A percentile compares a stretch with the other conserved stretches of the same genome.
These are phyloP conservation scores for Eulemur macaco DNA, from an alignment of 2,113 vertebrate species.

Conservation along the genomic window DNA sequence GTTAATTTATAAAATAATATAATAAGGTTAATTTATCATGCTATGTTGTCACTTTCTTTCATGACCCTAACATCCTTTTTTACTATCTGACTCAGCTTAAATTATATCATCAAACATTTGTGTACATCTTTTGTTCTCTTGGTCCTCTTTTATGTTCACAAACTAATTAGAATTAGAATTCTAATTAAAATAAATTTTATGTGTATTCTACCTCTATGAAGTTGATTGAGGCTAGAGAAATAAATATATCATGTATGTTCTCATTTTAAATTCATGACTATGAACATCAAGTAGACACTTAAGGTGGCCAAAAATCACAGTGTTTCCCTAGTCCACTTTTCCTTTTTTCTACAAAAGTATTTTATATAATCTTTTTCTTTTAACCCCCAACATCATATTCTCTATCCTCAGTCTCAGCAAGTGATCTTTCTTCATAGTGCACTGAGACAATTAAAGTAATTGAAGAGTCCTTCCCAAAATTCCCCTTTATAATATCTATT, in stretches of 20 bases:
- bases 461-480: background rate
- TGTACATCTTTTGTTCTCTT: background rate
- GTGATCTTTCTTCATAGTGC: background rate
- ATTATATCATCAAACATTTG: background rate
- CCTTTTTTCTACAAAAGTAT: background rate
- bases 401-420: background rate
- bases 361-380: background rate
- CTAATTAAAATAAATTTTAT: background rate
- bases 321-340: background rate
- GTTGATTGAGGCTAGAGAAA: background rate
- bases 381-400: background rate
- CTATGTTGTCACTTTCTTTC: background rate
- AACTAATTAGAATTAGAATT: background rate
- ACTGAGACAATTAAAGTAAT: background rate
- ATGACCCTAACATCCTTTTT: background rate
- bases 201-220: background rate
- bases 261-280: constrained; percentile 1
- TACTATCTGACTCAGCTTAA: background rate
- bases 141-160: background rate
- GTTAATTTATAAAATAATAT: background rate
- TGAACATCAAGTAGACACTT: background rate
- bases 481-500: background rate
- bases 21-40: background rate
- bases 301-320: background rate
- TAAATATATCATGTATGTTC: background rate